A percentile compares a stretch with the other conserved stretches of the same genome.
These are phyloP conservation scores for Lycaena phlaeas DNA, from an alignment of 2,888 invertebrate genomes.

Conservation along the genomic window DNA sequence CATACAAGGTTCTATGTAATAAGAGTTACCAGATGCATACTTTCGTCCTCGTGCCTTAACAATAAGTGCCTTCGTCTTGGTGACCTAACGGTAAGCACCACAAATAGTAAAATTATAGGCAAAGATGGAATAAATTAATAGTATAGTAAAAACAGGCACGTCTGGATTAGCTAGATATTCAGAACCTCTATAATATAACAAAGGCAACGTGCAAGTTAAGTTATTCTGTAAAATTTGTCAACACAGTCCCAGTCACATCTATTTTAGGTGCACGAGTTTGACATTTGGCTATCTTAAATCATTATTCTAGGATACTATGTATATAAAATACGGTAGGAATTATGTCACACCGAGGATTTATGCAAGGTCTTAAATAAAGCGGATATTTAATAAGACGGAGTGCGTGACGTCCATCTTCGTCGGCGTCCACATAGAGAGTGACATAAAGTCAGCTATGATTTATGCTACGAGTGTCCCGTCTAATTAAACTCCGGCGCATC, in stretches of 20 bases:
- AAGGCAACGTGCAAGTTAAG: not conserved
- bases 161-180: no score
- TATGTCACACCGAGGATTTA: constrained; percentile 18
- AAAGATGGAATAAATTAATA: no score
- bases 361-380: constrained; percentile 17
- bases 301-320: constrained; percentile 4
- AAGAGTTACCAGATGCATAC: no score
- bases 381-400: constrained; percentile 9
- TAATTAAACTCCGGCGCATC: constrained; percentile 52
- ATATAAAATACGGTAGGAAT: constrained; percentile 13
- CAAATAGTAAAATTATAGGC: no score
- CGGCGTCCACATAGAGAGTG: constrained; percentile 25
- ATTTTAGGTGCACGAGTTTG: constrained; percentile 18
- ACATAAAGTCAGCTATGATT: constrained; percentile 46
- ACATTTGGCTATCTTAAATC: constrained; percentile 15
- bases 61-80: no score
- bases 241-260: constrained; percentile 10
- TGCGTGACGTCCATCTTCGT: constrained; percentile 22
- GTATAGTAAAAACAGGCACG: no score
- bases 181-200: not conserved
- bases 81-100: no score
- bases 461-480: constrained; percentile 41
- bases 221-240: constrained; percentile 4
- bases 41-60: no score
- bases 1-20: no score